phyloP scores from a whole-genome alignment of 2,888 invertebrate genomes.

The Lysandra bellargus region DNA sequence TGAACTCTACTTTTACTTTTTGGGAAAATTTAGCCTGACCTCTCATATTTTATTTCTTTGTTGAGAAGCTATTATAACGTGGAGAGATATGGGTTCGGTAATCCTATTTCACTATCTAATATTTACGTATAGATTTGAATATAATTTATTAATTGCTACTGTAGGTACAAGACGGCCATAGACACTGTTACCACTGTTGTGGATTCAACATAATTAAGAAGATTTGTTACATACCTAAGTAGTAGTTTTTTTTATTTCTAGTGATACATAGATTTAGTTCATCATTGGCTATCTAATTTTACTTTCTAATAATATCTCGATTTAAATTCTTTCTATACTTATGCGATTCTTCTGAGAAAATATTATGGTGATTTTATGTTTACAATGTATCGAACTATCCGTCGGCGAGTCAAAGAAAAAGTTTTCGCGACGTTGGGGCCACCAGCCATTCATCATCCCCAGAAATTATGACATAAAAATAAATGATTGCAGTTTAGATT shows the following conservation, averaged over 20 bases:
- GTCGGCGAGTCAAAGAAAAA: conserved; percentile 46
- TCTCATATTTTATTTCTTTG: no score
- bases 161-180: no score
- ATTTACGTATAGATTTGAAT: no score
- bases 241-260: not conserved
- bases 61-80: no score
- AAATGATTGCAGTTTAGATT: conserved; percentile 54
- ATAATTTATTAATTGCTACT: no score
- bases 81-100: no score
- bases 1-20: no score
- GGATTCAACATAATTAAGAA: no score
- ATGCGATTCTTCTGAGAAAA: conserved; percentile 8
- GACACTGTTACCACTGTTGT: no score
- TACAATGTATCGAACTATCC: conserved; percentile 23
- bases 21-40: no score
- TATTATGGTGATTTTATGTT: not conserved
- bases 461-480: conserved; percentile 66
- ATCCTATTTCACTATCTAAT: no score
- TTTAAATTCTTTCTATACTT: not conserved
- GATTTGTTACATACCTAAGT: not conserved
- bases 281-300: not conserved
- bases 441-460: conserved; percentile 60
- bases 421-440: conserved; percentile 51
- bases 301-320: not conserved
- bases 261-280: not conserved